phyloP scores from a whole-genome alignment of 2,888 invertebrate species.

The Drosophila kuntzei region DNA sequence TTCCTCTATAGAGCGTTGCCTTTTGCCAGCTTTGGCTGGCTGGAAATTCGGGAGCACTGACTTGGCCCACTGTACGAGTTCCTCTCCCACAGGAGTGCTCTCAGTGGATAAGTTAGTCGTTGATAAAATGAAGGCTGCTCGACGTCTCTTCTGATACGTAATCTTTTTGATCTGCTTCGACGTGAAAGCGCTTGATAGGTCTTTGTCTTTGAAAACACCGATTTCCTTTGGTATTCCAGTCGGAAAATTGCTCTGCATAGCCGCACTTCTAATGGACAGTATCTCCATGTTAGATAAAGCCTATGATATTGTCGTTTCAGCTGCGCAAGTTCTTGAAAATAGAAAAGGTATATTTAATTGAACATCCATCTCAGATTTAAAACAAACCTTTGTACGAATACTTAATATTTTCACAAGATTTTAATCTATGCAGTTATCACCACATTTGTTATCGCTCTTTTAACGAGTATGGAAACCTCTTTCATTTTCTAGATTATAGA shows the following conservation, averaged over 20 bases:
- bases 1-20: neutral
- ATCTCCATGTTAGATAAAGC: neutral
- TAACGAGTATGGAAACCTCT: too few relatives aligned
- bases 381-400: too few relatives aligned
- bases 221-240: neutral
- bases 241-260: neutral
- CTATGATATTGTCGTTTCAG: too few relatives aligned
- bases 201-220: neutral
- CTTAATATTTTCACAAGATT: too few relatives aligned
- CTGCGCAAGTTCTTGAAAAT: neutral
- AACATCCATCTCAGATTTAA: too few relatives aligned
- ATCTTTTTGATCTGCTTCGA: neutral
- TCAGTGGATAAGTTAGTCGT: neutral
- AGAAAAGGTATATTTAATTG: neutral
- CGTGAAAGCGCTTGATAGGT: neutral
- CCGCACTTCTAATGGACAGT: neutral
- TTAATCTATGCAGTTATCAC: too few relatives aligned
- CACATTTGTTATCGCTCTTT: too few relatives aligned
- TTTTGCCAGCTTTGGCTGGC: slow-evolving; percentile 3
- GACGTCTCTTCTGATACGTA: neutral
- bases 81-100: neutral
- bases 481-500: too few relatives aligned
- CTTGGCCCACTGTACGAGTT: neutral
- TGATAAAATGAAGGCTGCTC: neutral
- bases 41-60: neutral